These are phyloP conservation scores for Pandemis corylana DNA, from an alignment of 2,888 invertebrate genomes.

Conservation along the genomic window DNA sequence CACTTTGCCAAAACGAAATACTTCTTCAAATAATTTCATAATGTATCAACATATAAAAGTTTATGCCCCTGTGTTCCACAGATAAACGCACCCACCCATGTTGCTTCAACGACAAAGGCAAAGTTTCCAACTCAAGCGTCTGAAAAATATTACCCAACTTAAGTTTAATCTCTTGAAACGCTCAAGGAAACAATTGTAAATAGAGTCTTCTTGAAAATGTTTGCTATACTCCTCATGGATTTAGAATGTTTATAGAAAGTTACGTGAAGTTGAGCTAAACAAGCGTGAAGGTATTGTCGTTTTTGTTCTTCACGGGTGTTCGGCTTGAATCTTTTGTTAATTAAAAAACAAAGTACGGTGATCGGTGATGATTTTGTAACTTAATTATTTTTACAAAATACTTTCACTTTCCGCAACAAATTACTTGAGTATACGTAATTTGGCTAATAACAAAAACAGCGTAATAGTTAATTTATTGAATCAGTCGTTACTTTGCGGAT, in stretches of 20 bases:
- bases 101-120: slow-evolving; percentile 61
- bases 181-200: slow-evolving; percentile 74
- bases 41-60: slow-evolving; percentile 35
- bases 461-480: no score
- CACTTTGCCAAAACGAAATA: slow-evolving; percentile 12
- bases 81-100: slow-evolving; percentile 43
- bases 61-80: slow-evolving; percentile 29
- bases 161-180: slow-evolving; percentile 80
- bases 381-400: background rate
- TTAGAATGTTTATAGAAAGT: slow-evolving; percentile 33
- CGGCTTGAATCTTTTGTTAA: background rate
- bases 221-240: slow-evolving; percentile 30
- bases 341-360: background rate
- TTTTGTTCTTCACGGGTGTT: background rate
- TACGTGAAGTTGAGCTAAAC: slow-evolving; percentile 19
- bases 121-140: slow-evolving; percentile 71
- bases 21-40: slow-evolving; percentile 32
- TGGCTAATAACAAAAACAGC: background rate
- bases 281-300: background rate
- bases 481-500: no score
- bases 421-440: background rate
- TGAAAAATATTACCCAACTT: slow-evolving; percentile 80
- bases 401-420: background rate
- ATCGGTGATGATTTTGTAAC: background rate
- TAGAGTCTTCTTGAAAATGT: slow-evolving; percentile 54